Evolutionary conservation across 2,797 vertebrate genomes (phyloP).

Genomic region (Periophthalmus magnuspinnatus): DNA sequence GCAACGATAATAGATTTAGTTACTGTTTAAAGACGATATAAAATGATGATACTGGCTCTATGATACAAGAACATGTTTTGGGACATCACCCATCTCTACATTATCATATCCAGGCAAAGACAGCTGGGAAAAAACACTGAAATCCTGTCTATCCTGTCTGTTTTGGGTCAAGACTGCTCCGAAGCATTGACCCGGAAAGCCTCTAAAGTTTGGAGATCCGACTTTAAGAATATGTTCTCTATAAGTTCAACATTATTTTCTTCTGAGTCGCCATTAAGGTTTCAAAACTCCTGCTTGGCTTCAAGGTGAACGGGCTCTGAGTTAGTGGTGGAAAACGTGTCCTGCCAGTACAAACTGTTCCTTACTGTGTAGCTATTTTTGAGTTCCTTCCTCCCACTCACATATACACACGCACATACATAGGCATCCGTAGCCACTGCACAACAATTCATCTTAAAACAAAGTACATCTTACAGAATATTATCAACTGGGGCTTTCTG

Average conservation of each 20-base stretch:
- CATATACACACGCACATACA: slow-evolving; percentile 5
- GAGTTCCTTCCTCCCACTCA: slow-evolving; percentile 10
- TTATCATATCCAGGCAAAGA: background rate
- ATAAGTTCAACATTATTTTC: slow-evolving; percentile 2
- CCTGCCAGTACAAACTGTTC: slow-evolving; percentile 19
- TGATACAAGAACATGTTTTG: background rate
- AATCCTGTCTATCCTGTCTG: background rate
- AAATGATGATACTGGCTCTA: no score
- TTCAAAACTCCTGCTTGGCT: slow-evolving; percentile 2
- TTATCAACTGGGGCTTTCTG: slow-evolving; percentile 21
- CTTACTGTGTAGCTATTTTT: slow-evolving; percentile 7
- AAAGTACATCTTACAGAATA: slow-evolving; percentile 24
- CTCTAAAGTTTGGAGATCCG: background rate
- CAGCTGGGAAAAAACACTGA: background rate
- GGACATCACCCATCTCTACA: background rate
- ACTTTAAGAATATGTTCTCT: background rate
- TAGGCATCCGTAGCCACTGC: slow-evolving; percentile 6
- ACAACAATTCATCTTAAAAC: slow-evolving; percentile 22
- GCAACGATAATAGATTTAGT: no score
- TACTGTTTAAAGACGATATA: no score
- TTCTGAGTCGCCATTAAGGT: background rate
- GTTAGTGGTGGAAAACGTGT: background rate
- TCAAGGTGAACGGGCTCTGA: slow-evolving; percentile 1
- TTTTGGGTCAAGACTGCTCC: background rate
- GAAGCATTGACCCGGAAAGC: background rate